phyloP scores from a whole-genome alignment of 2,113 vertebrate species.

The Hoplias malabaricus region DNA sequence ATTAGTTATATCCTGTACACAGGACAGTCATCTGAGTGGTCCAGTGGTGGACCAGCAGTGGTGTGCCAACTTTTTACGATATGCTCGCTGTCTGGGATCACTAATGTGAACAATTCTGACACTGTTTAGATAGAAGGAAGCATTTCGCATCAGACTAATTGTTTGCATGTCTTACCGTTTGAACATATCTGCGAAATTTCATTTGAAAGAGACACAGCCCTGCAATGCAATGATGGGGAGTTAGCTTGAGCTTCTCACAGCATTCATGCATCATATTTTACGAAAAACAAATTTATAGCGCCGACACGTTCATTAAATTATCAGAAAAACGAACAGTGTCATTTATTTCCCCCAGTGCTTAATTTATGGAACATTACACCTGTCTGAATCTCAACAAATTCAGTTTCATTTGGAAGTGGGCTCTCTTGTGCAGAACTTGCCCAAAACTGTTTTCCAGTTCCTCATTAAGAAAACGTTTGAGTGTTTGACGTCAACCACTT shows the following conservation, averaged over 20 bases:
- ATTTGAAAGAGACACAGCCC: too few species aligned
- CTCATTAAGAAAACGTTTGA: slow-evolving; percentile 7
- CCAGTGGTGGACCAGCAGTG: too few species aligned
- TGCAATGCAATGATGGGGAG: slow-evolving; percentile 26
- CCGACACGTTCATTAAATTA: slow-evolving; percentile 27
- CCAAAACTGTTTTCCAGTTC: background rate
- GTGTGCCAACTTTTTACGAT: too few species aligned
- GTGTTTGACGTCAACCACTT: background rate
- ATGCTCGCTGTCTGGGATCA: too few species aligned
- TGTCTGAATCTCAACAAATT: slow-evolving; percentile 5
- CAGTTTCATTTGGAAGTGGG: background rate
- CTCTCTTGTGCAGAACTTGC: background rate
- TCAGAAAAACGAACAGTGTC: slow-evolving; percentile 6
- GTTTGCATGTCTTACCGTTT: too few species aligned
- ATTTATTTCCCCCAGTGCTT: background rate
- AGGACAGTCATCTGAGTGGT: too few species aligned
- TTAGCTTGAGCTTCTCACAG: background rate
- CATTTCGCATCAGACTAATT: too few species aligned
- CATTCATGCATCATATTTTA: background rate
- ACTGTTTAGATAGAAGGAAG: too few species aligned
- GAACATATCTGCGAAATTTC: too few species aligned
- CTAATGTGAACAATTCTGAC: too few species aligned
- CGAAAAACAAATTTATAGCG: slow-evolving; percentile 7
- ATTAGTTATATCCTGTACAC: too few species aligned
- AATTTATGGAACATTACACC: background rate